These are phyloP conservation scores for Andrena trimmerana DNA, from an alignment of 2,888 invertebrate genomes.

Conservation along the genomic window DNA sequence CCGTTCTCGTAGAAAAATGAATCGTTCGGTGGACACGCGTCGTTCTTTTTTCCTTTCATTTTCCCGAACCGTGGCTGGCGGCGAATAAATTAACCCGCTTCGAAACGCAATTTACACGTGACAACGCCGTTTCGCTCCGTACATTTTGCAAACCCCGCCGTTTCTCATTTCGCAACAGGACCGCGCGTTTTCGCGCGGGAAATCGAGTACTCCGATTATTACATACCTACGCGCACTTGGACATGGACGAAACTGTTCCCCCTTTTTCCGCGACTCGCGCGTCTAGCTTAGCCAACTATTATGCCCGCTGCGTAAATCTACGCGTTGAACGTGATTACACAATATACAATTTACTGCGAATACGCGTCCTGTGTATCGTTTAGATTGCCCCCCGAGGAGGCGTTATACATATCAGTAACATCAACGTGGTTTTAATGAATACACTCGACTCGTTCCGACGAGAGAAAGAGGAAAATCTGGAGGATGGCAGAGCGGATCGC, in stretches of 20 bases:
- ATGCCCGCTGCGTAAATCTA: slow-evolving; percentile 35
- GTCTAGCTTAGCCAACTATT: slow-evolving; percentile 41
- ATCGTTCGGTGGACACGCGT: slow-evolving; percentile 24
- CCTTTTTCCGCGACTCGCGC: not conserved
- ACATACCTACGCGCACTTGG: slow-evolving; percentile 30
- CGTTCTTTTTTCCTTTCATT: not conserved
- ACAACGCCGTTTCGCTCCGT: not conserved
- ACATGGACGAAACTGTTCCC: slow-evolving; percentile 19
- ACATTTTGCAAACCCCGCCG: not conserved
- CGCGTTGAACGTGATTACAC: slow-evolving; percentile 10
- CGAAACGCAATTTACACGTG: slow-evolving; percentile 49
- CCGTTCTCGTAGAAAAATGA: slow-evolving; percentile 53
- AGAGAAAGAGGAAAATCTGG: slow-evolving; percentile 19
- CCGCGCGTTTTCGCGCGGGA: slow-evolving; percentile 23
- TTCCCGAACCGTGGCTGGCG: not conserved
- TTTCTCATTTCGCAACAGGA: not conserved
- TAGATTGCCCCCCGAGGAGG: not conserved
- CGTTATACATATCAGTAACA: not conserved
- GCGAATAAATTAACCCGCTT: slow-evolving; percentile 47
- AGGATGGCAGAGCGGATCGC: slow-evolving; percentile 16
- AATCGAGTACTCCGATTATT: slow-evolving; percentile 50
- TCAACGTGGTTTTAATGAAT: slow-evolving; percentile 5
- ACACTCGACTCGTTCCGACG: not conserved
- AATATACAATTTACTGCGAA: slow-evolving; percentile 29
- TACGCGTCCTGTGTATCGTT: not conserved